These are phyloP conservation scores for Calidris pugnax DNA, from an alignment of 2,113 vertebrate genomes.

Conservation along the genomic window DNA sequence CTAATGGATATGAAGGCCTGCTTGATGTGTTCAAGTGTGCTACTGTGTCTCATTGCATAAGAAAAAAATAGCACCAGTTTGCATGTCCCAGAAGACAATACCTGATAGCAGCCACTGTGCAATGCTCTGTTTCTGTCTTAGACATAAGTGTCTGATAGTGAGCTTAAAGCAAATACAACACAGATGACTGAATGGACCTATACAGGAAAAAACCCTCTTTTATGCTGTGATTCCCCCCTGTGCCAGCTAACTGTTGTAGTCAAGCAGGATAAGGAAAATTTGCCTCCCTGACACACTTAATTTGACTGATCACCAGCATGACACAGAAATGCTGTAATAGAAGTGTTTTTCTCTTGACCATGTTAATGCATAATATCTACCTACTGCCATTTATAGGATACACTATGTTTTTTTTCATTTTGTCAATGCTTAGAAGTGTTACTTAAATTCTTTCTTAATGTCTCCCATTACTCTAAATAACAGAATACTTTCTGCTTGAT, in stretches of 20 bases:
- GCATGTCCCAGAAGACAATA: background rate
- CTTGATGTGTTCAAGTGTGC: background rate
- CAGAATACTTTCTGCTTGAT: background rate
- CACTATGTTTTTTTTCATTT: background rate
- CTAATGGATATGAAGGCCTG: conserved; percentile 19
- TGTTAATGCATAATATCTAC: background rate
- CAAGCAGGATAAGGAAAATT: background rate
- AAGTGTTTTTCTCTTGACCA: accelerated
- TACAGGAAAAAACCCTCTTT: background rate
- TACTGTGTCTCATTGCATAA: background rate
- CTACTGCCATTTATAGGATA: background rate
- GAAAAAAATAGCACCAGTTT: background rate
- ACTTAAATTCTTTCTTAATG: background rate
- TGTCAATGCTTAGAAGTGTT: background rate
- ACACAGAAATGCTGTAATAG: background rate
- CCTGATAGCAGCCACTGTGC: background rate
- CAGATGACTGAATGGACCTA: background rate
- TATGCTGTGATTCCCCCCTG: background rate
- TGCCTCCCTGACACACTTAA: background rate
- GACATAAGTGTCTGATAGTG: background rate
- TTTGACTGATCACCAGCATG: background rate
- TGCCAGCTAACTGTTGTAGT: background rate
- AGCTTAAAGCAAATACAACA: background rate
- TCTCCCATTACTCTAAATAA: background rate
- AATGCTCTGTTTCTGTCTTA: background rate